Conservation (phyloP, 2,797 vertebrate genomes). For the Spinus olivaceus region DNA sequence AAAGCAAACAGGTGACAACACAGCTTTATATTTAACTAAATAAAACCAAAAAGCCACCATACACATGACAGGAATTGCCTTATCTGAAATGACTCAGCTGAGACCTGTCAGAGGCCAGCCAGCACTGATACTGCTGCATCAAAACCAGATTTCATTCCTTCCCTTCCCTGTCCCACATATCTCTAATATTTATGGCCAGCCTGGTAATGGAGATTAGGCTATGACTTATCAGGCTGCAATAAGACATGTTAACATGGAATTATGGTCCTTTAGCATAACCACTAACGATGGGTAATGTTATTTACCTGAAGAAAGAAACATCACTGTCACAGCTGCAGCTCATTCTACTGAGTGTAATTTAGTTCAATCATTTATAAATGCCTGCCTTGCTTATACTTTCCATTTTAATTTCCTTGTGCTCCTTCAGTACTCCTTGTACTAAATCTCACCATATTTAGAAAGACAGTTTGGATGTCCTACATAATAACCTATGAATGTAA, state of each 20-base stretch:
- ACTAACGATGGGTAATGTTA: slow-evolving; percentile 53
- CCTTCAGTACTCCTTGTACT: slow-evolving; percentile 7
- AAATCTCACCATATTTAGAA: slow-evolving; percentile 1
- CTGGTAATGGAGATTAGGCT: slow-evolving; percentile 33
- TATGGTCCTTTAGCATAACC: slow-evolving; percentile 35
- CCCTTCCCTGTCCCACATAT: not conserved
- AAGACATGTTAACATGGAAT: slow-evolving; percentile 47
- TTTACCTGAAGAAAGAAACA: slow-evolving; percentile 60
- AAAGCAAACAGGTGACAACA: not conserved
- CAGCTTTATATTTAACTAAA: not conserved
- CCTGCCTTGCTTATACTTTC: slow-evolving; percentile 49
- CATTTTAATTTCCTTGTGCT: slow-evolving; percentile 57
- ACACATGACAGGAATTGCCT: not conserved
- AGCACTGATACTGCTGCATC: not conserved
- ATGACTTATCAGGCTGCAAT: slow-evolving; percentile 38
- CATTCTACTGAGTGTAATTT: slow-evolving; percentile 39
- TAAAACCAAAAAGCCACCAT: not conserved
- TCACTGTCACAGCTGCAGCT: slow-evolving; percentile 29
- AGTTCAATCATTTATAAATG: slow-evolving; percentile 59
- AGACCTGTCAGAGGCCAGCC: not conserved
- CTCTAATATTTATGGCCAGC: slow-evolving; percentile 42
- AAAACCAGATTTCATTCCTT: slow-evolving; percentile 24
- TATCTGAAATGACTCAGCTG: slow-evolving; percentile 6
- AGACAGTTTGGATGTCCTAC: slow-evolving; percentile 1
- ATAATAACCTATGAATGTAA: not conserved